phyloP scores from a whole-genome alignment of 2,797 vertebrate species.

The Cirrhinus mrigala region DNA sequence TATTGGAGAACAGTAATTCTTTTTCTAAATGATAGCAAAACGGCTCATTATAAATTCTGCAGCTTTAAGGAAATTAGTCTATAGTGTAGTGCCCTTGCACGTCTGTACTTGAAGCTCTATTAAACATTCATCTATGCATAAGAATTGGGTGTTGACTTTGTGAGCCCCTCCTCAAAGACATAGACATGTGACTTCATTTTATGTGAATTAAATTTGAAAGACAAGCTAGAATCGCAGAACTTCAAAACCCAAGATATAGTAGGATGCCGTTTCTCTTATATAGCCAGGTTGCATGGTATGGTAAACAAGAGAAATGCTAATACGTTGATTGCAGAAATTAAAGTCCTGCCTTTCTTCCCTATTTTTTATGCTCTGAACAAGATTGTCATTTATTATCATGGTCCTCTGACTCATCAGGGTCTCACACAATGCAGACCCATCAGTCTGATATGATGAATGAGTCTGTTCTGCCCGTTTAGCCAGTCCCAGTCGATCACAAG shows the following conservation, averaged over 20 bases:
- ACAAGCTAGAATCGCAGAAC: background rate
- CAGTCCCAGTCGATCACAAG: background rate
- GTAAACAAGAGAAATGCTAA: background rate
- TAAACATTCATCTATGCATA: slow-evolving; percentile 24
- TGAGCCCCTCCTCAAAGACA: background rate
- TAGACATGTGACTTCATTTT: background rate
- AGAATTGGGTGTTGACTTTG: slow-evolving; percentile 12
- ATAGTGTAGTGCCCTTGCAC: slow-evolving; percentile 3
- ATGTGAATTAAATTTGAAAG: background rate
- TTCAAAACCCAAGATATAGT: background rate
- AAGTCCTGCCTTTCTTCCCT: background rate
- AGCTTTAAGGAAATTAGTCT: slow-evolving; percentile 23
- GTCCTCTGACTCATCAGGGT: background rate
- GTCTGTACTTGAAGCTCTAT: slow-evolving; percentile 11
- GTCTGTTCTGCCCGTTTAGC: background rate
- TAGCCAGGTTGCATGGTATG: background rate
- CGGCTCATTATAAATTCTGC: slow-evolving; percentile 5
- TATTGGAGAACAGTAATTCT: background rate
- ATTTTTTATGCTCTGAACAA: background rate
- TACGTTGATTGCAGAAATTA: background rate
- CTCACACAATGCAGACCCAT: background rate
- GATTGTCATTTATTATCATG: background rate
- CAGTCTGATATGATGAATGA: slow-evolving; percentile 8
- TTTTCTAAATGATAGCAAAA: slow-evolving; percentile 46
- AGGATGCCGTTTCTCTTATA: background rate